Evolutionary conservation across 2,797 vertebrate species (phyloP), one percentile per base, ranked within the genome.

Genomic region (Malurus splendens): DNA sequence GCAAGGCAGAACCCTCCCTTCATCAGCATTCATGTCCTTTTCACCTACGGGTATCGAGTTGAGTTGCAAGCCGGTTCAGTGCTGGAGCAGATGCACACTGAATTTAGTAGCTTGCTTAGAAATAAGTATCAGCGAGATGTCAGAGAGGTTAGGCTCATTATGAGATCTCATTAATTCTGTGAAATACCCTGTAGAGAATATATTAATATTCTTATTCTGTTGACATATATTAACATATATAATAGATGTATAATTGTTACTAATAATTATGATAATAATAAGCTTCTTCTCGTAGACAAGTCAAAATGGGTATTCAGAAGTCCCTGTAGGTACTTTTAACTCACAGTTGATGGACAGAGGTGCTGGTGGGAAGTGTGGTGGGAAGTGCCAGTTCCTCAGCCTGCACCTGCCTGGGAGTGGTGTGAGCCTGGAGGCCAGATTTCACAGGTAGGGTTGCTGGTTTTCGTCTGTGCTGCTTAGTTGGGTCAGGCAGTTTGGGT

Each of bases 231-330:
- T 94, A 95, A 90, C 89, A 91, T 94, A 94, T 50, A 89, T 93
- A 94, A 94, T 92, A 87, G 91, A 94, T 93, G 86, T 94, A 60
- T 95, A 94, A 94, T 94, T 93, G 89, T 94, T 94, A 70, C 86
- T 90, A 82, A 70, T 94, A 92, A 92, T 92, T 78, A 66, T 48
- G 57, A 50, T 89, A 62, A 82, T 92, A 78, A 89, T 70, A 92
- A 87, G 92, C 82, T 76, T 1, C 73, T 92, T 83, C 80, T 89
- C 22, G 0, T 28, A 94, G 77, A 73, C 66, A 73, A 72, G 62
- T 83, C 51, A 78, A 60, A 87, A 47, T 81, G 89, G 82, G 47
- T 92, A 42, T 70, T 68, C 77, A 44, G 62, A 70, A 70, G 66
- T 62, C 52, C 45, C 80, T 2, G 4, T 27, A 75, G 67, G 48